Percentiles rank a stretch among this genome's conserved stretches.
Evolutionary conservation across 2,797 vertebrate species (phyloP).

Genomic region (Poliocrania exsul): DNA sequence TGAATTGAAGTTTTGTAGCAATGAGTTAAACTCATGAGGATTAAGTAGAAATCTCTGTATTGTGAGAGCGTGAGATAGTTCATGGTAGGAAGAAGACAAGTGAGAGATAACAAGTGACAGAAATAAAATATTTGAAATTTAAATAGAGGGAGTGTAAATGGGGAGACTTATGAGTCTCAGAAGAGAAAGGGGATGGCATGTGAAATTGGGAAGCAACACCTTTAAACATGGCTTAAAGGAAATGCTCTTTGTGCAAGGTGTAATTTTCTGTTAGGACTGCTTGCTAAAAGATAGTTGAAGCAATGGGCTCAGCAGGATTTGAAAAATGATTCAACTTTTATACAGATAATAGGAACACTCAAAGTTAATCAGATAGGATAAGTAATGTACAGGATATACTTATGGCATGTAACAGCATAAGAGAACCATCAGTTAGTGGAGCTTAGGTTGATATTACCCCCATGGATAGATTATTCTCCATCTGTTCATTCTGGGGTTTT

Average conservation of each 20-base stretch:
- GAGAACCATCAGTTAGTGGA: background rate
- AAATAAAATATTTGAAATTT: background rate
- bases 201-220: background rate
- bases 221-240: constrained; percentile 5
- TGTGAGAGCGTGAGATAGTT: background rate
- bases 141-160: background rate
- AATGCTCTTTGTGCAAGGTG: background rate
- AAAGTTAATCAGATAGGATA: constrained; percentile 5
- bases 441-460: background rate
- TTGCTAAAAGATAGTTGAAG: background rate
- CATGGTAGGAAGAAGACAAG: background rate
- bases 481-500: background rate
- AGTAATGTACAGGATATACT: background rate
- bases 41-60: background rate
- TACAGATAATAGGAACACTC: background rate
- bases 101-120: background rate
- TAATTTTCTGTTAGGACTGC: background rate
- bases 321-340: background rate
- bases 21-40: background rate
- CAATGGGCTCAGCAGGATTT: constrained; percentile 6
- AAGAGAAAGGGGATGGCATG: background rate
- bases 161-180: background rate
- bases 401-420: accelerated
- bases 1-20: accelerated
- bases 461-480: background rate